phyloP scores from a whole-genome alignment of 2,888 invertebrate species.

The Andrena dorsata region DNA sequence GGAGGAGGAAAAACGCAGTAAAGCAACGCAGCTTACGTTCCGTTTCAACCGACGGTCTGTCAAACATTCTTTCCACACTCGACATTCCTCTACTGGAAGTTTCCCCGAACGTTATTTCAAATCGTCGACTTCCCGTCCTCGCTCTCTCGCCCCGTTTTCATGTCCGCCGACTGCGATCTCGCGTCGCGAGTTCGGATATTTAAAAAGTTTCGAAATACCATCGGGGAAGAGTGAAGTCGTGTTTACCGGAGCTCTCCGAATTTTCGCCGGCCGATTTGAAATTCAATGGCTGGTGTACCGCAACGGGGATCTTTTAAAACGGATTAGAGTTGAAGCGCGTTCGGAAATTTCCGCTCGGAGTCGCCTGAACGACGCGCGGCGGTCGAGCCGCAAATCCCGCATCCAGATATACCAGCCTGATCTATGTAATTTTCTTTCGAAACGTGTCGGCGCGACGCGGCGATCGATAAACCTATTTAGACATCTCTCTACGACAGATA shows the following conservation, averaged over 20 bases:
- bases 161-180: not conserved
- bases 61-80: not conserved
- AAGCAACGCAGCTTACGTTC: not conserved
- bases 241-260: conserved; percentile 38
- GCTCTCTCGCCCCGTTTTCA: not conserved
- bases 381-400: conserved; percentile 7
- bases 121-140: not conserved
- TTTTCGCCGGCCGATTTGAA: conserved; percentile 46
- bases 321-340: conserved; percentile 47
- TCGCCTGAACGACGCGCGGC: not conserved
- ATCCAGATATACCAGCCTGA: conserved; percentile 13
- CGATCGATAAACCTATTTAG: conserved; percentile 14
- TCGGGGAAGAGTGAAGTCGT: conserved; percentile 4
- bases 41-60: not conserved
- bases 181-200: conserved; percentile 35
- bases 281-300: conserved; percentile 36
- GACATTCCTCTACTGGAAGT: not conserved
- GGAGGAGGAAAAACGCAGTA: too few relatives aligned
- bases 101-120: not conserved
- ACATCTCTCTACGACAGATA: not conserved
- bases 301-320: conserved; percentile 44
- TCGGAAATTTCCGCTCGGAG: conserved; percentile 35
- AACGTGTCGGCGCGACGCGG: not conserved
- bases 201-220: conserved; percentile 50
- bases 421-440: conserved; percentile 27